A percentile compares a stretch with the other conserved stretches of the same genome.
Evolutionary conservation across 2,797 vertebrate species (phyloP).

Genomic region (Peromyscus nudipes): DNA sequence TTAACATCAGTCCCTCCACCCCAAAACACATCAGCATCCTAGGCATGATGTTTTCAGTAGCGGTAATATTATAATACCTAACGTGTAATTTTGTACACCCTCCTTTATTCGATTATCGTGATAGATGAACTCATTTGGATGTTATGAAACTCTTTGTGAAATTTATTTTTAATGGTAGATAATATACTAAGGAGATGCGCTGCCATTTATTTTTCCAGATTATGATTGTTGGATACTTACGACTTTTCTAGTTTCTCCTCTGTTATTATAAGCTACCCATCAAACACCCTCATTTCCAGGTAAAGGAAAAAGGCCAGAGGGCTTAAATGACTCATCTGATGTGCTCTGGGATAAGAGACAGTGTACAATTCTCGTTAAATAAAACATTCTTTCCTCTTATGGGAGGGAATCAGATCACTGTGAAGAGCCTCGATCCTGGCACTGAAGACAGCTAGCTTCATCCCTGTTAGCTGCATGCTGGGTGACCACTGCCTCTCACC

Average conservation of each 20-base stretch:
- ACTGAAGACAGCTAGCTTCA: not conserved
- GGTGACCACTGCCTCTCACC: not conserved
- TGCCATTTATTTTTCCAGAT: constrained; percentile 48
- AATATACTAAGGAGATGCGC: constrained; percentile 4
- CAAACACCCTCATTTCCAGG: constrained; percentile 58
- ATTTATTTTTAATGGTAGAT: constrained; percentile 70
- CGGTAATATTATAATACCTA: not conserved
- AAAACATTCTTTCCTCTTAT: constrained; percentile 53
- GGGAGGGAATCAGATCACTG: not conserved
- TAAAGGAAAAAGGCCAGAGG: constrained; percentile 57
- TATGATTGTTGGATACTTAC: constrained; percentile 26
- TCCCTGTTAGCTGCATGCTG: not conserved
- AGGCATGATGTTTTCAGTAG: not conserved
- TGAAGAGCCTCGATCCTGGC: not conserved
- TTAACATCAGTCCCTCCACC: not conserved
- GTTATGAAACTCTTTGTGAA: constrained; percentile 62
- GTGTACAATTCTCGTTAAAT: constrained; percentile 54
- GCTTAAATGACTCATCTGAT: constrained; percentile 57
- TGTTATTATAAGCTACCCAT: constrained; percentile 48
- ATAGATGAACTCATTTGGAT: constrained; percentile 36
- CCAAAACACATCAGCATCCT: not conserved
- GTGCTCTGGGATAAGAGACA: constrained; percentile 55
- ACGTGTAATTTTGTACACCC: constrained; percentile 42
- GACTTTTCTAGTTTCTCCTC: constrained; percentile 32
- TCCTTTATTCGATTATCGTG: constrained; percentile 66